Evolutionary conservation across 1,140 invertebrate genomes (phyloP).

Genomic region (Phocides pigmalion): DNA sequence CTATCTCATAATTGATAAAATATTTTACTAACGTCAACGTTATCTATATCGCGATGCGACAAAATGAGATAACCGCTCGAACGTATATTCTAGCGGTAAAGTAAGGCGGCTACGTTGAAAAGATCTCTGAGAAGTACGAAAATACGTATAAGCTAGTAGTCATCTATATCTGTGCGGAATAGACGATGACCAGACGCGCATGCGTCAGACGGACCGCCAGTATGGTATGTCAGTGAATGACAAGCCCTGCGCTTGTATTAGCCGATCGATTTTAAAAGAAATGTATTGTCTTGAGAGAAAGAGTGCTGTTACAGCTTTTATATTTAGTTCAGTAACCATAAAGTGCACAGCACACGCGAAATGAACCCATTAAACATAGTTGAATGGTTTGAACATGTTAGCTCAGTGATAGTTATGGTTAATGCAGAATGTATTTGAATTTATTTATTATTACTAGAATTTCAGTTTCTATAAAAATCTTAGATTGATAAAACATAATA

Average conservation of each 20-base stretch:
- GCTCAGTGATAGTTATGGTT: too few relatives aligned
- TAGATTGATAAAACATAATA: too few relatives aligned
- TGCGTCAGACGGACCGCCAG: conserved; percentile 68
- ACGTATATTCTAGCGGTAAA: conserved; percentile 64
- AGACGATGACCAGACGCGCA: conserved; percentile 80
- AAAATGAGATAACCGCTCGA: conserved; percentile 72
- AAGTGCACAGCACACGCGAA: conserved; percentile 50
- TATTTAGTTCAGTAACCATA: conserved; percentile 52
- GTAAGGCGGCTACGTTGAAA: conserved; percentile 69
- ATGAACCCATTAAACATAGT: neutral
- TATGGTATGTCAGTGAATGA: conserved; percentile 79
- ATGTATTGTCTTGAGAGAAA: conserved; percentile 56
- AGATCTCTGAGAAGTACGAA: conserved; percentile 61
- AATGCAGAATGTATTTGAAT: too few relatives aligned
- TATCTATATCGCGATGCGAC: conserved; percentile 77
- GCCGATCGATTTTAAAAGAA: conserved; percentile 79
- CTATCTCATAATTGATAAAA: conserved; percentile 75
- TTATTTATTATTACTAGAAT: too few relatives aligned
- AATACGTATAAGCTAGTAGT: conserved; percentile 63
- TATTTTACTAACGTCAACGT: conserved; percentile 64
- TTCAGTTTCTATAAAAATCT: too few relatives aligned
- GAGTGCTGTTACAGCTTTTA: conserved; percentile 47
- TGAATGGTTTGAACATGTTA: neutral
- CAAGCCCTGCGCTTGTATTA: conserved; percentile 78
- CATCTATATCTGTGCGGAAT: conserved; percentile 74